Conservation (phyloP, 2,797 vertebrate species). For the Delichon dasypus region DNA sequence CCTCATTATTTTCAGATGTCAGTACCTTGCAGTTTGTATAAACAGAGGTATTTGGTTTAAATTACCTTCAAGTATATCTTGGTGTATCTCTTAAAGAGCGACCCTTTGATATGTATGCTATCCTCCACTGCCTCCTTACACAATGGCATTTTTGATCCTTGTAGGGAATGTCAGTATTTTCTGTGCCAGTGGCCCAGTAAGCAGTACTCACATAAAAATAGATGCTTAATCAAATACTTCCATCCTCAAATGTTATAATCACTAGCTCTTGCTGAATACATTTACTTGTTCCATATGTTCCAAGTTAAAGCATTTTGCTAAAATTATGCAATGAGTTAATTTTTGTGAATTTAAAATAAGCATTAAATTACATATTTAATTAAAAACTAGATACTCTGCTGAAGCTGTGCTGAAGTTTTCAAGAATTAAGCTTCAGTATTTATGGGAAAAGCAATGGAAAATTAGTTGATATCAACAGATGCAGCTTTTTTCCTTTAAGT, state of each 20-base stretch:
- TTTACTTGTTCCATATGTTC: neutral
- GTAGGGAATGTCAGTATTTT: neutral
- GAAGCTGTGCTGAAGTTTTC: neutral
- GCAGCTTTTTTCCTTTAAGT: neutral
- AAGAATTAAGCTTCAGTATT: neutral
- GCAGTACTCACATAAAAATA: neutral
- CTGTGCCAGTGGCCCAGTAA: neutral
- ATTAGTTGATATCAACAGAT: neutral
- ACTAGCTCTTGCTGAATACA: neutral
- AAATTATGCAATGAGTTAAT: neutral
- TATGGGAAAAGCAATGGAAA: neutral
- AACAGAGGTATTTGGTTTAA: neutral
- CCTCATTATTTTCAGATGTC: neutral
- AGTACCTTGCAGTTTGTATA: neutral
- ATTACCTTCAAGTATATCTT: neutral
- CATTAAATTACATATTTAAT: neutral
- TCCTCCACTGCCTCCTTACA: neutral
- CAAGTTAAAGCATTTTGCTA: neutral
- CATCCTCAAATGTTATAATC: neutral
- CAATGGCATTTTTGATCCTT: neutral
- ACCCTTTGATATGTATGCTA: neutral
- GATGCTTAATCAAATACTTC: neutral
- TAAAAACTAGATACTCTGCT: neutral
- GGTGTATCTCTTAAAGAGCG: neutral
- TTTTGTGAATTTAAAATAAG: neutral